Conservation (phyloP, 2,888 invertebrate species). For the Hyles lineata region DNA sequence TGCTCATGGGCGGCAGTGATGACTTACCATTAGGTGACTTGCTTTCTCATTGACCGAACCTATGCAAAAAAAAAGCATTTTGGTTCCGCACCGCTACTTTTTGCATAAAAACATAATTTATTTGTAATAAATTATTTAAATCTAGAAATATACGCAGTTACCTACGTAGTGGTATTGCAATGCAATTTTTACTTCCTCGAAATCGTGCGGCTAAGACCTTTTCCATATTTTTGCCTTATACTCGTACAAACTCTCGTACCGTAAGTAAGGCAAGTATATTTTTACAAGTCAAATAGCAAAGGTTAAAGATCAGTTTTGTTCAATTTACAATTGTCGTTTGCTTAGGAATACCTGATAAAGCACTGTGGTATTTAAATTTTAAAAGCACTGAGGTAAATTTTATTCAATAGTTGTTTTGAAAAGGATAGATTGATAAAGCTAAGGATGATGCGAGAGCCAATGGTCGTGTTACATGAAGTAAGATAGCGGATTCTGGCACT, state of each 20-base stretch:
- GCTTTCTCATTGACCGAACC: too few species aligned
- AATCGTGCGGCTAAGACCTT: neutral
- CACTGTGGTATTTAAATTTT: conserved; percentile 13
- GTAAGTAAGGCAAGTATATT: neutral
- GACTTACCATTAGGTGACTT: too few species aligned
- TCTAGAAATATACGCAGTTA: too few species aligned
- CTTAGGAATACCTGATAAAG: neutral
- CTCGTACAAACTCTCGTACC: neutral
- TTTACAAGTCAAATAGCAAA: conserved; percentile 11
- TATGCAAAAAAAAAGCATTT: too few species aligned
- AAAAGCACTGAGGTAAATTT: neutral
- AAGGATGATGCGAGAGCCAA: neutral
- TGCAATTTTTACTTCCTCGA: neutral
- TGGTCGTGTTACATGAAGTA: neutral
- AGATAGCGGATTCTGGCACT: too few species aligned
- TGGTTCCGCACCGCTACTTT: too few species aligned
- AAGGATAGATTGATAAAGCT: neutral
- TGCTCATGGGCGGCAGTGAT: too few species aligned
- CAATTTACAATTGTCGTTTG: conserved; percentile 7
- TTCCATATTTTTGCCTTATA: neutral
- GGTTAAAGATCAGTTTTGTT: conserved; percentile 18
- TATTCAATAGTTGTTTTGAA: neutral
- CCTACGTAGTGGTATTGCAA: too few species aligned
- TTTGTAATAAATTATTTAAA: too few species aligned
- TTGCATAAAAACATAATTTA: too few species aligned